These are phyloP conservation scores for Gallinago paraguaiae DNA, from an alignment of 2,113 vertebrate species.

Conservation along the genomic window DNA sequence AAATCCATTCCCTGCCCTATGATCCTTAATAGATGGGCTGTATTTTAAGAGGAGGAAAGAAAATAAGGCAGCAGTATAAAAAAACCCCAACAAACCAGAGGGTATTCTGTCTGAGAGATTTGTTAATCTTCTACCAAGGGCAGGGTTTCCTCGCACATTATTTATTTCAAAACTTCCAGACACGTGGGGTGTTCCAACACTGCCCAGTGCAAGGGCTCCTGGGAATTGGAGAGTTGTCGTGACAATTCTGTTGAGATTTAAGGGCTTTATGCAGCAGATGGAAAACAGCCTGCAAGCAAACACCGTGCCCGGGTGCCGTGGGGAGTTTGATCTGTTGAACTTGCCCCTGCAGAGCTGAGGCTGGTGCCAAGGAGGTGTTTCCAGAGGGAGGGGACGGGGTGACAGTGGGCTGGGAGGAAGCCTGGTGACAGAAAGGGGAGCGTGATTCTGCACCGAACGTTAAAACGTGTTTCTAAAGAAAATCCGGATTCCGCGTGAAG, in stretches of 20 bases:
- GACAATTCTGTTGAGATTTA: neutral
- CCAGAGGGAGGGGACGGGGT: neutral
- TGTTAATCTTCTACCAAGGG: accelerated
- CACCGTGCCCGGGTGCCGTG: accelerated
- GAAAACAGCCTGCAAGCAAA: neutral
- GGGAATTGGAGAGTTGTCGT: neutral
- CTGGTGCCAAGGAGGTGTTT: neutral
- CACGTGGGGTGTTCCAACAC: accelerated
- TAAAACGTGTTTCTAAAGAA: neutral
- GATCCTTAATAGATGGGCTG: neutral
- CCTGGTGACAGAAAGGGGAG: neutral
- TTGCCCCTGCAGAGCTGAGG: accelerated
- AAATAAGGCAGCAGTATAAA: neutral
- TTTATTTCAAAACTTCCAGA: neutral
- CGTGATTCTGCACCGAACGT: neutral
- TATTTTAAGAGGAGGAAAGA: neutral
- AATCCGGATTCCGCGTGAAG: neutral
- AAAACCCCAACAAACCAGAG: no score
- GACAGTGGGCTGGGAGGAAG: neutral
- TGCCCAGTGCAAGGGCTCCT: no score
- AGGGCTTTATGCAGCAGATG: neutral
- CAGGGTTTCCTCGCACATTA: neutral
- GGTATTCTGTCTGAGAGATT: neutral
- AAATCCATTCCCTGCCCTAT: neutral
- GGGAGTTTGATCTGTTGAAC: neutral